A percentile compares a stretch with the other conserved stretches of the same genome.
phyloP scores from a whole-genome alignment of 2,113 vertebrate species.

The Sprattus sprattus region DNA sequence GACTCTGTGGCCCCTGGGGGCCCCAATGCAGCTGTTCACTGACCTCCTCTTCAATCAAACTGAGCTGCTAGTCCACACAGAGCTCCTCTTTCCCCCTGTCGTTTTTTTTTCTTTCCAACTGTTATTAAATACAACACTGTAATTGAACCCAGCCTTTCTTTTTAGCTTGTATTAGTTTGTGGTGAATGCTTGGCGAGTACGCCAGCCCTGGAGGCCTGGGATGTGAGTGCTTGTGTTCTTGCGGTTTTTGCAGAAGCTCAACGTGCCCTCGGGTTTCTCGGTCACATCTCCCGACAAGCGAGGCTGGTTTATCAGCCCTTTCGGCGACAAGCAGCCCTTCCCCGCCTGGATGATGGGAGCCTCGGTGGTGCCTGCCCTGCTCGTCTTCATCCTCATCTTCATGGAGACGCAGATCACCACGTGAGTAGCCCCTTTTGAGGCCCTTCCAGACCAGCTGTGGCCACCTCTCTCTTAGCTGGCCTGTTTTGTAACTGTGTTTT shows the following conservation, averaged over 20 bases:
- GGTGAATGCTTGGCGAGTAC: constrained; percentile 41
- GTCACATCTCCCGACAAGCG: constrained; percentile 93
- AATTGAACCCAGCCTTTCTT: constrained; percentile 46
- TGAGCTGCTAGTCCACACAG: constrained; percentile 10
- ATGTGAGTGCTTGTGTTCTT: constrained; percentile 32
- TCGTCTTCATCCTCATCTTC: constrained; percentile 98
- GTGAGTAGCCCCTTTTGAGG: constrained; percentile 70
- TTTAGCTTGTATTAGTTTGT: constrained; percentile 39
- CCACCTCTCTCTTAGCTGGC: neutral
- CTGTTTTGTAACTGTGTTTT: neutral
- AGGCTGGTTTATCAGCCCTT: constrained; percentile 93
- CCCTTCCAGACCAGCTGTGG: neutral
- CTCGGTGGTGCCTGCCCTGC: constrained; percentile 87
- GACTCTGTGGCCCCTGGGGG: neutral
- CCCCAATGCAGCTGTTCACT: neutral
- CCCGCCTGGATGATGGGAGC: constrained; percentile 98
- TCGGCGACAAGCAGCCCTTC: constrained; percentile 87
- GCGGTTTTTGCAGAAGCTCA: constrained; percentile 80
- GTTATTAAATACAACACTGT: constrained; percentile 45
- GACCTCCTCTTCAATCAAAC: constrained; percentile 5
- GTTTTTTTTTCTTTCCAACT: neutral
- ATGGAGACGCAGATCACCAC: constrained; percentile 99
- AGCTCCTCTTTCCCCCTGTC: constrained; percentile 5
- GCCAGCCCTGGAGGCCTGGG: constrained; percentile 26
- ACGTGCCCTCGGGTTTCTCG: constrained; percentile 90